Base-by-base conservation (phyloP, 2,888 invertebrate genomes). In the Shargacucullia verbasci region DNA sequence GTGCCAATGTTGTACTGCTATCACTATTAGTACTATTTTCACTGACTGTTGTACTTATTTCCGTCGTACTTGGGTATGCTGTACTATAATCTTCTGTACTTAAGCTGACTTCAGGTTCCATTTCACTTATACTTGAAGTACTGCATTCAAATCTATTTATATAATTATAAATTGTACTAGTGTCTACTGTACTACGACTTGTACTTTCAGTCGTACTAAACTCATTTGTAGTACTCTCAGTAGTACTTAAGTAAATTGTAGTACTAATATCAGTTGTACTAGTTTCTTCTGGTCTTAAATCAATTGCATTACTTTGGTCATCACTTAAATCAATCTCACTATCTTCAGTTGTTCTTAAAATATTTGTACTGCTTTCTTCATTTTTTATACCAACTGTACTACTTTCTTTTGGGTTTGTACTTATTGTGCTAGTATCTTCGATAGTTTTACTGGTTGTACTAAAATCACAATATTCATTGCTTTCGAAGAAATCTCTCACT, bases 1-100 rank as follows among this genome's bases (percentile, higher is more conserved):
- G 63, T 8, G 46, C 53, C 33, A 73, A 45, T 10, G 76, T 73
- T 3, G 67, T 59, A 20, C 54, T 55, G 39, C 38, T 58, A 9
- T 44, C 45, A 47, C 35, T 50, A 39, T 58, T 44, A 39, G 44
- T 48, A 54, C 29, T 9, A 27, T 25, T 11, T 11, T 5, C 13
- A 15, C 12, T 7, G 31, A 27, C 15, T 7, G n/a, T 12, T 10
- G 15, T 44, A 39, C 37, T 37, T 20, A 38, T 11, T 47, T 34
- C 12, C 31, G 6, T 20, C 4, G 33, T 33, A 9, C 10, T 12
- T 13, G 27, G 10, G 33, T 45, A n/a, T 4, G 14, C 33, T 59
- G 59, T 53, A 31, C 39, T 52, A 37, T 12, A 39, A n/a, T 53
- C 49, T 45, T 48, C 49, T 12, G 39, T 38, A 12, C 40, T 57